Evolutionary conservation across 2,797 vertebrate genomes (phyloP).

Genomic region (Discoglossus pictus): DNA sequence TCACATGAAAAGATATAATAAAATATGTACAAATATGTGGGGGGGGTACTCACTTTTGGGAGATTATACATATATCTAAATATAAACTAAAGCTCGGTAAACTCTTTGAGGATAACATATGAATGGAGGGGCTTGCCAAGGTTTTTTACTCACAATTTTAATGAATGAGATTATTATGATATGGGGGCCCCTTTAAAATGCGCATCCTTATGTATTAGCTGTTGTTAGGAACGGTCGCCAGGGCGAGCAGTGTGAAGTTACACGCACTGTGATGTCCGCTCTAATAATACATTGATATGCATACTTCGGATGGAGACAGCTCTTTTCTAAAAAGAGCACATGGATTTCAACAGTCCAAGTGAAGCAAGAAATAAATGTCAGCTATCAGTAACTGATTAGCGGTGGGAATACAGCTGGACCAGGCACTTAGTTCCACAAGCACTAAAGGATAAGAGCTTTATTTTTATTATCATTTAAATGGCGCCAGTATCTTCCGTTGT

Average conservation of each 20-base stretch:
- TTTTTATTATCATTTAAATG: constrained; percentile 31
- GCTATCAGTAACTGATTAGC: constrained; percentile 39
- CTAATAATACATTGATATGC: constrained; percentile 75
- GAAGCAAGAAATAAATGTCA: constrained; percentile 37
- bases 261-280: constrained; percentile 68
- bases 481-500: constrained; percentile 1
- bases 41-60: too few species aligned
- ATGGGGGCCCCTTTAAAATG: too few species aligned
- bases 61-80: too few species aligned
- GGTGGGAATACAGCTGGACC: constrained; percentile 33
- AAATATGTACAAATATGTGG: too few species aligned
- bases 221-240: constrained; percentile 72
- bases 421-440: constrained; percentile 24
- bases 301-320: constrained; percentile 73
- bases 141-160: too few species aligned
- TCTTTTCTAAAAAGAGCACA: constrained; percentile 72
- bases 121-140: too few species aligned
- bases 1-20: too few species aligned
- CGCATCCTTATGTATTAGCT: constrained; percentile 73
- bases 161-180: too few species aligned
- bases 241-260: constrained; percentile 70
- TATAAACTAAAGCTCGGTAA: too few species aligned
- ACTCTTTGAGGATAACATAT: too few species aligned
- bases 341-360: constrained; percentile 57
- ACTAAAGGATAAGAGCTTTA: constrained; percentile 38